Evolutionary conservation across 1,140 invertebrate species (phyloP).

Genomic region (Neodiprion fabricii): DNA sequence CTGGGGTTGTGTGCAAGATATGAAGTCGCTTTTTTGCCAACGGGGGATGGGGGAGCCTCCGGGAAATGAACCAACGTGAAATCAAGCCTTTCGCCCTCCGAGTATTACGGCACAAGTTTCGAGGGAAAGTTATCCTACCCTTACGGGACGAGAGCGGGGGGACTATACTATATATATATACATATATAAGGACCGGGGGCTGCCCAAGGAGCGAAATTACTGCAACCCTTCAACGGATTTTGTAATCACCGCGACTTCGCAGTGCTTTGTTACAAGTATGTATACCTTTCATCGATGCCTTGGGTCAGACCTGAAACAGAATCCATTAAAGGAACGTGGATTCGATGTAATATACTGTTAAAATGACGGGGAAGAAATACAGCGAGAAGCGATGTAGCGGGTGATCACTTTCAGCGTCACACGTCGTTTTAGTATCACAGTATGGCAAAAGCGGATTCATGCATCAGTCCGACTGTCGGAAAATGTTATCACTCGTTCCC

Average conservation of each 20-base stretch:
- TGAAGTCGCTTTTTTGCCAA: conserved; percentile 21
- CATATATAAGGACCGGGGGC: neutral
- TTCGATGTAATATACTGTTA: too few species aligned
- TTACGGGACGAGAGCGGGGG: neutral
- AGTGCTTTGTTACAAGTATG: neutral
- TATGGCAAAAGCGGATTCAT: too few species aligned
- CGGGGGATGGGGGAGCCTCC: neutral
- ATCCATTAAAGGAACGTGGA: too few species aligned
- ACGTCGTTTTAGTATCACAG: too few species aligned
- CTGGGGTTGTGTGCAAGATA: conserved; percentile 37
- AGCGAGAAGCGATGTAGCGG: too few species aligned
- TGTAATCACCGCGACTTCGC: neutral
- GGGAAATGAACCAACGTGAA: neutral
- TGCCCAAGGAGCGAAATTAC: neutral
- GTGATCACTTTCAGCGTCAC: too few species aligned
- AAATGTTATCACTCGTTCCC: conserved; percentile 6
- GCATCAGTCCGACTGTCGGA: neutral
- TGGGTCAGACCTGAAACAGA: neutral
- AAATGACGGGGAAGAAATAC: too few species aligned
- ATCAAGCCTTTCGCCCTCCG: neutral
- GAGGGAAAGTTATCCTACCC: neutral
- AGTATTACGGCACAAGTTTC: neutral
- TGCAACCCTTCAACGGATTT: neutral
- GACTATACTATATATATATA: too few species aligned
- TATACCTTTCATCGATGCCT: neutral